Conservation (phyloP, 92 coral and sea anemone genomes). For the Palythoa grandis region DNA sequence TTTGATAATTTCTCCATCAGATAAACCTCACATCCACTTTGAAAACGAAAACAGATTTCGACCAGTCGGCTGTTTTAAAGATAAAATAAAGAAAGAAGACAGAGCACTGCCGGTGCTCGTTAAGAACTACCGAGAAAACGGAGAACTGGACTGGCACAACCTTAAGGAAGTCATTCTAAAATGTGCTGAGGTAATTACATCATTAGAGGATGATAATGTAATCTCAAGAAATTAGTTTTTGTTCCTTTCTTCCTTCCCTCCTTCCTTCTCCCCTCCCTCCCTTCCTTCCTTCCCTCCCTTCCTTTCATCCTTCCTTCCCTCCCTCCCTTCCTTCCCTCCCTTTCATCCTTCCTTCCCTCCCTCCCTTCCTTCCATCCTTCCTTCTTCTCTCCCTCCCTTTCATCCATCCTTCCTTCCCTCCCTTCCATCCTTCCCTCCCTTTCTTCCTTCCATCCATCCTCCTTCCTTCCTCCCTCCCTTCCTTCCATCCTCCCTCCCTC, state of each 20-base stretch:
- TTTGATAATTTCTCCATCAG: conserved; percentile 1
- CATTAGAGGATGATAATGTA: too few species aligned
- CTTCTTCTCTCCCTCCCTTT: background rate
- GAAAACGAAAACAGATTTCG: background rate
- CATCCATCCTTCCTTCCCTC: background rate
- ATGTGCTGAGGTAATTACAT: conserved; percentile 15
- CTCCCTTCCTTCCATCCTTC: background rate
- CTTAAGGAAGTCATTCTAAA: conserved; percentile 1
- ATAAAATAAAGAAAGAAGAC: background rate
- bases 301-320: background rate
- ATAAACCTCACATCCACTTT: conserved; percentile 10
- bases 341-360: too few species aligned
- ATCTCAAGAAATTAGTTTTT: too few species aligned
- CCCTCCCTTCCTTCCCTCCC: background rate
- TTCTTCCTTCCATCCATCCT: too few species aligned
- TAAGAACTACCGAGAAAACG: conserved; percentile 12
- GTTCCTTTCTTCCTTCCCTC: too few species aligned
- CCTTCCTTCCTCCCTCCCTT: too few species aligned
- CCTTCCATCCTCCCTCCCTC: too few species aligned
- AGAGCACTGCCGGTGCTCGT: conserved; percentile 29
- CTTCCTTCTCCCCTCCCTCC: too few species aligned
- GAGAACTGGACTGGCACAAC: conserved; percentile 17
- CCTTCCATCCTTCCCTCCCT: too few species aligned
- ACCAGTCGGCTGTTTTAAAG: conserved; percentile 26
- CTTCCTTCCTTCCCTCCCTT: too few species aligned